phyloP scores from a whole-genome alignment of 2,888 invertebrate species.

The Agonopterix heracliana region DNA sequence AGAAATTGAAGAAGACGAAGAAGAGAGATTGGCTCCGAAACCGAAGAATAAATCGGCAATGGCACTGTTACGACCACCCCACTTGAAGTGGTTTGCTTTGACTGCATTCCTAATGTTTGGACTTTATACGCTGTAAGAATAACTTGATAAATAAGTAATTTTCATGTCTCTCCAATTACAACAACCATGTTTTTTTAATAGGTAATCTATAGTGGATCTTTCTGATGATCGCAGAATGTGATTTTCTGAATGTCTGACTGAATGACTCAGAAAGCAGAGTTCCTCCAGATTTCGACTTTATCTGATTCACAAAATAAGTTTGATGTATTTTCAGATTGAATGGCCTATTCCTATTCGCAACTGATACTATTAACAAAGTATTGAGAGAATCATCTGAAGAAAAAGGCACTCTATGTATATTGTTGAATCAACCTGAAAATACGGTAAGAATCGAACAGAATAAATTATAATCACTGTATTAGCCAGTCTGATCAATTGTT shows the following conservation, averaged over 20 bases:
- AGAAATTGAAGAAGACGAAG: constrained; percentile 13
- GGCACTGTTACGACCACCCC: constrained; percentile 47
- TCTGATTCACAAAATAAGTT: too few relatives aligned
- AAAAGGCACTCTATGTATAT: constrained; percentile 42
- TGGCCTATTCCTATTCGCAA: constrained; percentile 54
- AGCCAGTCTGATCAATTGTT: too few relatives aligned
- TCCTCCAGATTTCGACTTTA: too few relatives aligned
- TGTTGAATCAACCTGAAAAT: constrained; percentile 38
- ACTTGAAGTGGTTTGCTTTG: constrained; percentile 54
- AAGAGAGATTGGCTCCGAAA: constrained; percentile 18
- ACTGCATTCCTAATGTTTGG: constrained; percentile 62
- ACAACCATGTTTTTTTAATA: background rate
- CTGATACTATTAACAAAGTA: constrained; percentile 57
- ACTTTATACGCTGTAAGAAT: constrained; percentile 53
- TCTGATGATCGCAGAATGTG: too few relatives aligned
- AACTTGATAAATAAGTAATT: background rate
- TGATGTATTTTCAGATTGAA: constrained; percentile 38
- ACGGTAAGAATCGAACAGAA: constrained; percentile 28
- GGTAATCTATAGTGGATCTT: too few relatives aligned
- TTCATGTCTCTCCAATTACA: background rate
- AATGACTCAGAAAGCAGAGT: too few relatives aligned
- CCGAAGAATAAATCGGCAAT: constrained; percentile 21
- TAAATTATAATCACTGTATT: background rate
- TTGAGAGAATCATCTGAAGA: constrained; percentile 30
- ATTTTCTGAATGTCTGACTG: too few relatives aligned